Evolutionary conservation across 2,888 invertebrate species (phyloP).

Genomic region (Drosophila neutralis): DNA sequence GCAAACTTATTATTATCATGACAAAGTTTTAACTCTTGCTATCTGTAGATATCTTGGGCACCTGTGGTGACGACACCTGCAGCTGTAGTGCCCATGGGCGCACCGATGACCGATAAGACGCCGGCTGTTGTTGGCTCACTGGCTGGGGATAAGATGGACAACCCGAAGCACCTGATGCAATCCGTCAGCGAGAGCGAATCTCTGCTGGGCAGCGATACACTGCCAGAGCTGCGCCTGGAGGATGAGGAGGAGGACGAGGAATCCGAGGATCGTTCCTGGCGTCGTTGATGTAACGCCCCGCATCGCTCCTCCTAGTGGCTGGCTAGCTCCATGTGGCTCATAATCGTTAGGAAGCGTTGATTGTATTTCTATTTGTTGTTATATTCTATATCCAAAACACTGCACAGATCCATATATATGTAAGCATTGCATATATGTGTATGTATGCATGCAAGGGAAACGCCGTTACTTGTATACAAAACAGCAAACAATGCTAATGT

Average conservation of each 20-base stretch:
- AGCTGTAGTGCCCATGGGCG: slow-evolving; percentile 45
- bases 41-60: slow-evolving; percentile 79
- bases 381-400: slow-evolving; percentile 63
- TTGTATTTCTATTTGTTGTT: slow-evolving; percentile 73
- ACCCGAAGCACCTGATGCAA: slow-evolving; percentile 66
- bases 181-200: slow-evolving; percentile 76
- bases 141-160: slow-evolving; percentile 46
- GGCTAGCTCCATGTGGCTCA: slow-evolving; percentile 53
- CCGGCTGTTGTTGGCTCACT: slow-evolving; percentile 22
- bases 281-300: slow-evolving; percentile 88
- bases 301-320: slow-evolving; percentile 53
- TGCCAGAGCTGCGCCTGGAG: slow-evolving; percentile 90
- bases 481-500: slow-evolving; percentile 27
- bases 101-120: slow-evolving; percentile 55
- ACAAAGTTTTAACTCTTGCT: background rate
- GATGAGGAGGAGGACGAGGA: slow-evolving; percentile 95
- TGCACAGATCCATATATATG: slow-evolving; percentile 20
- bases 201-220: slow-evolving; percentile 81
- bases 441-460: slow-evolving; percentile 31
- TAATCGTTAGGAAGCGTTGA: slow-evolving; percentile 54
- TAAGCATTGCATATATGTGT: slow-evolving; percentile 1
- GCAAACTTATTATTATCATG: background rate
- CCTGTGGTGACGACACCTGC: slow-evolving; percentile 71
- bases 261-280: slow-evolving; percentile 94
- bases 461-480: slow-evolving; percentile 46